Percentiles rank a stretch among this genome's conserved stretches.
These are phyloP conservation scores for Myotis planiceps DNA, from an alignment of 2,797 vertebrate genomes.

Conservation along the genomic window DNA sequence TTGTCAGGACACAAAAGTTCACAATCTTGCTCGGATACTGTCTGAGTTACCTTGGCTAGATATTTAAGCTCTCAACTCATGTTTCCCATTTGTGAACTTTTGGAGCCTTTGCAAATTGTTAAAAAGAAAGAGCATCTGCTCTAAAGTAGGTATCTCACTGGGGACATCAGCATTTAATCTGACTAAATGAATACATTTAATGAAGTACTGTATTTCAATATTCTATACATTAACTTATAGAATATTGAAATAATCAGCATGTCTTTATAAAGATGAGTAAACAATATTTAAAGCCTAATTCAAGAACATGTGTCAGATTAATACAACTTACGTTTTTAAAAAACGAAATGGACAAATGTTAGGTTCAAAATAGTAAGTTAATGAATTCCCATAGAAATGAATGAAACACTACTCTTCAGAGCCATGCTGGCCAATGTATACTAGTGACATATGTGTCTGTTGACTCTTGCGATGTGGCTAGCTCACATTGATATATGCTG, in stretches of 20 bases:
- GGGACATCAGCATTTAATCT: neutral
- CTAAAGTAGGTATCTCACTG: neutral
- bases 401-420: neutral
- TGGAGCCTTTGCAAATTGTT: neutral
- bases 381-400: neutral
- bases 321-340: neutral
- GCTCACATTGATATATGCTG: no score
- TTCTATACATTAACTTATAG: neutral
- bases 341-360: neutral
- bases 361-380: neutral
- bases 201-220: neutral
- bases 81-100: neutral
- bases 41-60: neutral
- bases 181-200: neutral
- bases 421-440: neutral
- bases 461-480: fast-evolving
- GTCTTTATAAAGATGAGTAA: neutral
- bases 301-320: neutral
- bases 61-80: neutral
- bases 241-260: neutral
- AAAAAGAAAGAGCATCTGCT: neutral
- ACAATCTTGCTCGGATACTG: neutral
- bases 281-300: neutral
- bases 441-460: no score
- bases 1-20: neutral